Percentiles rank a stretch among this genome's conserved stretches.
These are phyloP conservation scores for Cyclophora punctaria DNA, from an alignment of 2,888 invertebrate genomes.

Conservation along the genomic window DNA sequence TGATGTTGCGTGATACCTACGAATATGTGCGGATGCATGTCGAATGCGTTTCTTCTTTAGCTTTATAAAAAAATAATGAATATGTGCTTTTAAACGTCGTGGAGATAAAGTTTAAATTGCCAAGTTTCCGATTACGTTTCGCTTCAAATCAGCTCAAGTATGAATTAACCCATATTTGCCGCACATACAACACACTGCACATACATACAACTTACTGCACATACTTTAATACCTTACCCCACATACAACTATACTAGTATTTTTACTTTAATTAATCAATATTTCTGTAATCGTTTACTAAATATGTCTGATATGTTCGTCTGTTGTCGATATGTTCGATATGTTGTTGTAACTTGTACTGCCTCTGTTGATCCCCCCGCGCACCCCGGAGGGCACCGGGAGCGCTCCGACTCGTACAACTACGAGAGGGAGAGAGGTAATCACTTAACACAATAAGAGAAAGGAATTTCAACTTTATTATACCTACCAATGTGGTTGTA, in stretches of 20 bases:
- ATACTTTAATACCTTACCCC: background rate
- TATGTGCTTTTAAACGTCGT: too few species aligned
- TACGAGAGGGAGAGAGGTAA: constrained; percentile 83
- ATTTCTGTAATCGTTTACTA: too few species aligned
- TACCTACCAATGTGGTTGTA: background rate
- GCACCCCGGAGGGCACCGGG: constrained; percentile 58
- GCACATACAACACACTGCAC: constrained; percentile 1
- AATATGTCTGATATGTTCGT: too few species aligned
- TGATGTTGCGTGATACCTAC: too few species aligned
- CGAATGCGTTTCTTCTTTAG: too few species aligned
- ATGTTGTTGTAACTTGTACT: constrained; percentile 38
- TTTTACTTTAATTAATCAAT: constrained; percentile 4
- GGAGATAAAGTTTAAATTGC: too few species aligned
- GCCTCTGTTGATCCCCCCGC: constrained; percentile 58
- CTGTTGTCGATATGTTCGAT: constrained; percentile 10
- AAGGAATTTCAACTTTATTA: constrained; percentile 37
- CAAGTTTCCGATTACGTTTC: too few species aligned
- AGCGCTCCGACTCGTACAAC: constrained; percentile 75
- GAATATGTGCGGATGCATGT: too few species aligned
- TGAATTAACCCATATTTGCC: too few species aligned
- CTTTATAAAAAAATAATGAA: too few species aligned
- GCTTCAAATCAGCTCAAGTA: too few species aligned
- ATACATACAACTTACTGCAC: background rate
- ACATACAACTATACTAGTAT: constrained; percentile 6
- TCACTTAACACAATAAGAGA: background rate